These are phyloP conservation scores for Dascillus cervinus DNA, from an alignment of 2,888 invertebrate species.

Conservation along the genomic window DNA sequence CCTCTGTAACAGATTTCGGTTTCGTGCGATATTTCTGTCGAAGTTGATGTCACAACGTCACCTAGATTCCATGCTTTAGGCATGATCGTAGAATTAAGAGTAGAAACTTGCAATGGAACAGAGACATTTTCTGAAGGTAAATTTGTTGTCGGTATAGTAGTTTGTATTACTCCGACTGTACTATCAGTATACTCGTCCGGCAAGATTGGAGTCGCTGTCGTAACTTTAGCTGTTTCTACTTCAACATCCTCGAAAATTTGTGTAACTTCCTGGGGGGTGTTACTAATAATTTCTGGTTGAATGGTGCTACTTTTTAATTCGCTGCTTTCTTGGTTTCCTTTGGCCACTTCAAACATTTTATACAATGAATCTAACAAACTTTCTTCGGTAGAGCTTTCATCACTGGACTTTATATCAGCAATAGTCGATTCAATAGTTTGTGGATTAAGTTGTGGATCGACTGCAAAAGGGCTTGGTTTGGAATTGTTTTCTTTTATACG, in stretches of 20 bases:
- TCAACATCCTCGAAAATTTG: not conserved
- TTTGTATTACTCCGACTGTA: not conserved
- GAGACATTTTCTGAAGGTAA: not conserved
- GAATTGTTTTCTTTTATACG: not conserved
- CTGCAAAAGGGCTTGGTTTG: not conserved
- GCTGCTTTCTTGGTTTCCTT: slow-evolving; percentile 30
- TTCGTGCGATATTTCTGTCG: slow-evolving; percentile 76
- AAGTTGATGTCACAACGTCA: slow-evolving; percentile 67
- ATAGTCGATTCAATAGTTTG: not conserved
- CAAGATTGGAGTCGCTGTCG: not conserved
- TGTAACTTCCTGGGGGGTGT: not conserved
- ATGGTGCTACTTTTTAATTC: slow-evolving; percentile 6
- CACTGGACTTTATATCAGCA: not conserved
- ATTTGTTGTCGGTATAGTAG: not conserved
- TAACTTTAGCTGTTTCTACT: not conserved
- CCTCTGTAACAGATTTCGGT: slow-evolving; percentile 85
- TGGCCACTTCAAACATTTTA: slow-evolving; percentile 36
- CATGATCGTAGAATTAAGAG: no score
- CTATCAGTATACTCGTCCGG: not conserved
- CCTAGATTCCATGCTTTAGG: slow-evolving; percentile 47
- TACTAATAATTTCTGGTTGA: not conserved
- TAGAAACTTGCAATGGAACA: not conserved
- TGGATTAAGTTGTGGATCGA: not conserved
- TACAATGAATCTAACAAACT: slow-evolving; percentile 34
- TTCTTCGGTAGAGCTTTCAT: slow-evolving; percentile 19